phyloP scores from a whole-genome alignment of 2,888 invertebrate species.

The Ophonus ardosiacus region DNA sequence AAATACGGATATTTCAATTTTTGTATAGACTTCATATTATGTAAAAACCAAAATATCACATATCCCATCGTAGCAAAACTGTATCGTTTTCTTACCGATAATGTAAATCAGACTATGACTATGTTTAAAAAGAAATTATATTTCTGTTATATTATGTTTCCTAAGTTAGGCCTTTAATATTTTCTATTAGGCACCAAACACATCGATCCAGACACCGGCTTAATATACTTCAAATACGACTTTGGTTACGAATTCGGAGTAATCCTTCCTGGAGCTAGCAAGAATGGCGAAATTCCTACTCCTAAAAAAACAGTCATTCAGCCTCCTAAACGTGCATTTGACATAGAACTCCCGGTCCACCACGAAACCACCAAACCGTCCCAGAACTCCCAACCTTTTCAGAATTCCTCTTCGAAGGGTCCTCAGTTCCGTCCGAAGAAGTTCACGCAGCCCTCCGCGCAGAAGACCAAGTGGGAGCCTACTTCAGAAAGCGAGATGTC shows the following conservation, averaged over 20 bases:
- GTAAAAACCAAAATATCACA: too few relatives aligned
- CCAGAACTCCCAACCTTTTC: conserved; percentile 67
- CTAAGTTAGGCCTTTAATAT: not conserved
- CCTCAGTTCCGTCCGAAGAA: conserved; percentile 75
- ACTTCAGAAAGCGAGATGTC: conserved; percentile 82
- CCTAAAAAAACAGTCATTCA: conserved; percentile 76
- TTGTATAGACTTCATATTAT: too few relatives aligned
- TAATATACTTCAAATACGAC: conserved; percentile 90
- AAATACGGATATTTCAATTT: too few relatives aligned
- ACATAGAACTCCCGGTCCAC: conserved; percentile 83
- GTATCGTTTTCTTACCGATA: too few relatives aligned
- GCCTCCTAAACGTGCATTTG: conserved; percentile 78
- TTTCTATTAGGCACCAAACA: conserved; percentile 82
- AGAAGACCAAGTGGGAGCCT: conserved; percentile 80
- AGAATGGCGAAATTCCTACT: conserved; percentile 75
- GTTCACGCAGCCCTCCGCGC: conserved; percentile 71
- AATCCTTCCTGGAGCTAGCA: conserved; percentile 83
- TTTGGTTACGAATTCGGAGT: conserved; percentile 89
- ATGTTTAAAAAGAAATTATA: not conserved
- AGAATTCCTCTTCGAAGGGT: conserved; percentile 65
- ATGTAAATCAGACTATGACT: too few relatives aligned
- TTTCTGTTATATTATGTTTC: not conserved
- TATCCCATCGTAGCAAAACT: too few relatives aligned
- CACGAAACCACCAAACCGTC: conserved; percentile 78
- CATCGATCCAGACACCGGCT: conserved; percentile 85